phyloP scores from a whole-genome alignment of 2,113 vertebrate species.

The Gulo gulo region DNA sequence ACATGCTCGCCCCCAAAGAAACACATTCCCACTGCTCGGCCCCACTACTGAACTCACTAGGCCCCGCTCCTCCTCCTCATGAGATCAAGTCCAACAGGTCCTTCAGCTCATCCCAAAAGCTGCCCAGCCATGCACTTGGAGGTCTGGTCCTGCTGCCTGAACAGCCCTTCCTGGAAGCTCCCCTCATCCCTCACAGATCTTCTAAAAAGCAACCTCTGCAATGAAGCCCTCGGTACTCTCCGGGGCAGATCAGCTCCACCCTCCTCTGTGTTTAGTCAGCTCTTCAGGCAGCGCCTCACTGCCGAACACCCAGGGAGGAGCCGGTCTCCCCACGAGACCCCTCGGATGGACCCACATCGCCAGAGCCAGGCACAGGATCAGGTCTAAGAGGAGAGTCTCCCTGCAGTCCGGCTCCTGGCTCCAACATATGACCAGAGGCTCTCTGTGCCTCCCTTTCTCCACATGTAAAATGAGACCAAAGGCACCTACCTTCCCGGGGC shows the following conservation, averaged over 20 bases:
- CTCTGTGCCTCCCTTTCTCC: not conserved
- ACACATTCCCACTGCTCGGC: not conserved
- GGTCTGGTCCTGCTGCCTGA: not conserved
- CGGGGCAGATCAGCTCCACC: not conserved
- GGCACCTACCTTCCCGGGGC: not conserved
- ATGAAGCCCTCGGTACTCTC: not conserved
- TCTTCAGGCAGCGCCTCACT: not conserved
- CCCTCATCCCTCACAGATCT: not conserved
- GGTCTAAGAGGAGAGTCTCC: not conserved
- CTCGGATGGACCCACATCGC: not conserved
- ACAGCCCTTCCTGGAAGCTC: not conserved
- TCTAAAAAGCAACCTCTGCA: not conserved
- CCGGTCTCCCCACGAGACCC: not conserved
- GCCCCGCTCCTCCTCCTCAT: not conserved
- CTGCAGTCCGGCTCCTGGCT: not conserved
- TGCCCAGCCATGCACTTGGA: not conserved
- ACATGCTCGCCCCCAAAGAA: not conserved
- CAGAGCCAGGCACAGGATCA: fast-evolving
- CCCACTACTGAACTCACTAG: not conserved
- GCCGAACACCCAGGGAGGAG: fast-evolving
- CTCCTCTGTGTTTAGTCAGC: not conserved
- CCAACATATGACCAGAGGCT: not conserved
- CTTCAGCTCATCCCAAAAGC: no score
- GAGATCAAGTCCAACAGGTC: not conserved
- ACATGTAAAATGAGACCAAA: fast-evolving